Base-by-base conservation (phyloP, 2,113 vertebrate species). In the Furnarius figulus region DNA sequence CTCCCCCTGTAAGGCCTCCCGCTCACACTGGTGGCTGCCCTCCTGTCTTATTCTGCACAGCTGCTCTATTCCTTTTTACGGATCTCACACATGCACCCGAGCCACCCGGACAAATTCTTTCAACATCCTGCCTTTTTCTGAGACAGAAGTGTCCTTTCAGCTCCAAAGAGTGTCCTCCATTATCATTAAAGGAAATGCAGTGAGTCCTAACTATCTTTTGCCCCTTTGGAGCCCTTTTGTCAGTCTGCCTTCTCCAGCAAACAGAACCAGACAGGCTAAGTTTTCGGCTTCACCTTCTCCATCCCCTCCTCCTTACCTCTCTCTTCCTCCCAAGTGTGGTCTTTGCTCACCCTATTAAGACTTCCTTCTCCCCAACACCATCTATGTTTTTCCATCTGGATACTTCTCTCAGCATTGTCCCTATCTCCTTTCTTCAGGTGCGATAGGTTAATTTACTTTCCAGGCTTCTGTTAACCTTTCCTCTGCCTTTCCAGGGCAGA, bases 401-500 rank as follows among this genome's bases (percentile, higher is more conserved):
- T 61, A 72, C 56, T 71, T 75, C 56, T 89, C 79, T 93, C 86
- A 75, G 70, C 63, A n/a, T 84, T n/a, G 73, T 90, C 35, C 56
- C 95, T 96, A 97, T 97, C 96, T 97, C 80, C 68, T 40, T 84
- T 88, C 77, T 78, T 72, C 93, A 95, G 73, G 80, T 95, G 68
- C 0, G 3, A 79, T 31, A 95, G 71, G 91, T 95, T 96, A 96
- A 94, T 96, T 94, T 62, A 91, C 53, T 95, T 96, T 91, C 49
- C 87, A 94, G 58, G 77, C 40, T 94, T 39, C 81, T 73, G 91
- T 94, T 97, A 93, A 95, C 93, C 95, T 96, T 94, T 89, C 89
- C 79, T 59, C 42, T 92, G 86, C 91, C 55, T 89, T 95, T 82
- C 77, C 62, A 87, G 71, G 86, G 53, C 94, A 91, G 93, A 95